Conservation (phyloP, 2,888 invertebrate genomes). For the Calameuta filiformis region DNA sequence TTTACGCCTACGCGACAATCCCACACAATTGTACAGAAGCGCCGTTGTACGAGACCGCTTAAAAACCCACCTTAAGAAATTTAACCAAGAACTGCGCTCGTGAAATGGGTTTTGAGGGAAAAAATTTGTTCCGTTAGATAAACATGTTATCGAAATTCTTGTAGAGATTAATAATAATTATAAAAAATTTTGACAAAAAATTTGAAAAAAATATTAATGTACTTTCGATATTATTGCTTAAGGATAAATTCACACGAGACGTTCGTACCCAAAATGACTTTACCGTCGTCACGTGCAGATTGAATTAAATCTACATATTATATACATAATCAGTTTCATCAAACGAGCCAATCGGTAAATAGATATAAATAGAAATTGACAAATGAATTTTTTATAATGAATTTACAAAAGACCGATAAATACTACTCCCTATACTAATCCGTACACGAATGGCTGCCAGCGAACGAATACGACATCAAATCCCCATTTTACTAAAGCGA, state of each 20-base stretch:
- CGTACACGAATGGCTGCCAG: not conserved
- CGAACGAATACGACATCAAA: not conserved
- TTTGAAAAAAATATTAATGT: too few species aligned
- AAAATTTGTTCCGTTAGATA: not conserved
- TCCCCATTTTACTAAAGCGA: not conserved
- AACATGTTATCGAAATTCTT: not conserved
- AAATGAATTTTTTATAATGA: not conserved
- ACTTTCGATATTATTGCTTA: too few species aligned
- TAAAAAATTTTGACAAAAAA: too few species aligned
- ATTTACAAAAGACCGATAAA: not conserved
- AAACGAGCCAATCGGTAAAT: not conserved
- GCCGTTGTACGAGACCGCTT: not conserved
- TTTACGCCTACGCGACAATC: constrained; percentile 40
- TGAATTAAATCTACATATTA: not conserved
- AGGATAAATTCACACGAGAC: not conserved
- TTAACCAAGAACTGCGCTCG: constrained; percentile 24
- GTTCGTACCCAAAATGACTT: not conserved
- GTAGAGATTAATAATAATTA: constrained; percentile 25
- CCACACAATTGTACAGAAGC: constrained; percentile 17
- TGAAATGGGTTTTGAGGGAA: not conserved
- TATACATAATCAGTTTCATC: not conserved
- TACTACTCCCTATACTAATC: not conserved
- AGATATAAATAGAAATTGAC: not conserved
- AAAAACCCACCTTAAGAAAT: not conserved
- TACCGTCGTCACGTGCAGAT: not conserved